phyloP scores from a whole-genome alignment of 2,888 invertebrate species.

The Patella caerulea region DNA sequence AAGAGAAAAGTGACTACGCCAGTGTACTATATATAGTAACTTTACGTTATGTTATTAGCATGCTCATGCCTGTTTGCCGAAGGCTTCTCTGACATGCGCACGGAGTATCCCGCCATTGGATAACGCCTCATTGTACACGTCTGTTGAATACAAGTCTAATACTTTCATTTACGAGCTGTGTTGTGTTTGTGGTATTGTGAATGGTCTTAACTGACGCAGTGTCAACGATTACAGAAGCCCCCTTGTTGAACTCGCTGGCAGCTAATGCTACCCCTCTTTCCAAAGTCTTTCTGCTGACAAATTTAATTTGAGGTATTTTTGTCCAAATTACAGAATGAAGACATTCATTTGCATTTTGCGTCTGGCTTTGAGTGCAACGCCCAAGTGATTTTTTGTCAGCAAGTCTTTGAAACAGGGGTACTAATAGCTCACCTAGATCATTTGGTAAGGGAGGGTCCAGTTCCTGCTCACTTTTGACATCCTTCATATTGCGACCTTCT shows the following conservation, averaged over 20 bases:
- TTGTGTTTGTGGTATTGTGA: too few species aligned
- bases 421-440: neutral
- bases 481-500: neutral
- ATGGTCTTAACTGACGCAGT: too few species aligned
- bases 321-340: slow-evolving; percentile 18
- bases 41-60: too few species aligned
- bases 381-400: slow-evolving; percentile 10
- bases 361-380: slow-evolving; percentile 19
- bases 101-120: too few species aligned
- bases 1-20: too few species aligned
- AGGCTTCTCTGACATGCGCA: too few species aligned
- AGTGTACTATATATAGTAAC: too few species aligned
- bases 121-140: too few species aligned
- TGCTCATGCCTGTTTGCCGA: too few species aligned
- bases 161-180: too few species aligned
- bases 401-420: slow-evolving; percentile 8
- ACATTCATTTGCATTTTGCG: slow-evolving; percentile 21
- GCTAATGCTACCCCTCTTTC: slow-evolving; percentile 1
- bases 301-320: slow-evolving; percentile 15
- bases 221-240: neutral
- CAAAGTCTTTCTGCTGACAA: slow-evolving; percentile 12
- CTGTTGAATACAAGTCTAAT: too few species aligned
- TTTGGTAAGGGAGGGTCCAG: neutral
- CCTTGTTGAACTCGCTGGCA: neutral
- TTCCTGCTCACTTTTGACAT: neutral